Evolutionary conservation across 1,140 invertebrate genomes (phyloP).

Genomic region (Chironomus striatipennis): DNA sequence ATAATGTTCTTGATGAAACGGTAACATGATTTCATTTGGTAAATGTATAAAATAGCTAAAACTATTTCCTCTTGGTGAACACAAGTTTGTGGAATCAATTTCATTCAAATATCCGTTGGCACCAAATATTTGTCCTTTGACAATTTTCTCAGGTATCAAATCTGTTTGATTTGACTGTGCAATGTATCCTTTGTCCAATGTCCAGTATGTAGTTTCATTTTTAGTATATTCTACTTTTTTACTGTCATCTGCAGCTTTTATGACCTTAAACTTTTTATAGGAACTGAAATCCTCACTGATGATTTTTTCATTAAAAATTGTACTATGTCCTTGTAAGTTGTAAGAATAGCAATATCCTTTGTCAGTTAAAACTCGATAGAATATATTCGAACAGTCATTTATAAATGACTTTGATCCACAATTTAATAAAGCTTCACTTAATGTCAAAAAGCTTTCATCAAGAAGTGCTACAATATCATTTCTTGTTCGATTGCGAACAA

Average conservation of each 20-base stretch:
- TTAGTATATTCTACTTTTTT: too few relatives aligned
- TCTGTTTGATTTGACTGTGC: neutral
- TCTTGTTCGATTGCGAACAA: neutral
- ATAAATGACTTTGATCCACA: neutral
- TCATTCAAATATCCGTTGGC: neutral
- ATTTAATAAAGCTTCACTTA: neutral
- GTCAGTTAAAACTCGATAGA: neutral
- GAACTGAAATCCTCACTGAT: neutral
- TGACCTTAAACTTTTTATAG: neutral
- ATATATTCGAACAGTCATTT: neutral
- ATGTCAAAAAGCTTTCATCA: neutral
- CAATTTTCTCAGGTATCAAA: neutral
- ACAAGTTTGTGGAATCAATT: neutral
- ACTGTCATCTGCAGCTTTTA: neutral
- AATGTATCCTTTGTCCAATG: neutral
- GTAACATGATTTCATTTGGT: neutral
- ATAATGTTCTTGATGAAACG: conserved; percentile 42
- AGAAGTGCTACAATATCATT: neutral
- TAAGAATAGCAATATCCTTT: neutral
- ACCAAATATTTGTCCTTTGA: neutral
- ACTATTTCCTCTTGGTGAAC: neutral
- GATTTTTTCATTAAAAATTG: neutral
- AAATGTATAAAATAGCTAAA: neutral
- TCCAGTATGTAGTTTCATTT: neutral
- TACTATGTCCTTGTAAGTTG: neutral